Base-by-base conservation (phyloP, 2,113 vertebrate species). In the Corythornis vintsioides region DNA sequence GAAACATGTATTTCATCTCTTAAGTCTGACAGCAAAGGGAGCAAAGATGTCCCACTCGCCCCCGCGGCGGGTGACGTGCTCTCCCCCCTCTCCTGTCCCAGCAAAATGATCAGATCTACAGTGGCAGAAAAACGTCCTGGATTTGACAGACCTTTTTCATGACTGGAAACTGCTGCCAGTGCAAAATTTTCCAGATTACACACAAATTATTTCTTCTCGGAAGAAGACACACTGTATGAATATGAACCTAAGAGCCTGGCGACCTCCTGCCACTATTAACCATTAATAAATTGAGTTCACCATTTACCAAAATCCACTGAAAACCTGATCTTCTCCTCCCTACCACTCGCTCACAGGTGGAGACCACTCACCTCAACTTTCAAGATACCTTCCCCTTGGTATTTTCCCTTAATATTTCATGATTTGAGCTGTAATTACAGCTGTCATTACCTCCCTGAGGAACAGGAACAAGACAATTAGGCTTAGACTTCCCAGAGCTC, bases 41-140 rank as follows among this genome's bases (percentile, higher is more conserved):
- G n/a, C 22, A 40, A 40, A 40, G n/a, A 55, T 9, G 28, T 33
- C 33, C 24, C 19, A 29, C 13, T 6, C 31, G 25, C 20, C 35
- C 52, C 43, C 25, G 2, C 2, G 0, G 48, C 4, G 2, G 28
- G 21, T 3, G 8, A 42, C 28, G 33, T 7, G 3, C 48, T 28
- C 33, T 48, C 55, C n/a, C 33, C 26, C 48, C 48, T 22, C 42
- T 77, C 25, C 29, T 20, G 25, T 64, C 31, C 57, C 29, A 42
- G 48, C 20, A 28, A n/a, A 38, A 61, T 2, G 4, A 43, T 35
- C 33, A 28, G 31, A 14, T 29, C 59, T 52, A 64, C 15, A 4
- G 57, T 12, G 31, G 15, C 14, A 64, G 57, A 52, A 40, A 59
- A 20, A 21, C 2, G 24, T 4, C 33, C 43, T 15, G 2, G 11